Evolutionary conservation across 2,113 vertebrate species (phyloP), one percentile per base, ranked within the genome.

Genomic region (Panthera uncia): DNA sequence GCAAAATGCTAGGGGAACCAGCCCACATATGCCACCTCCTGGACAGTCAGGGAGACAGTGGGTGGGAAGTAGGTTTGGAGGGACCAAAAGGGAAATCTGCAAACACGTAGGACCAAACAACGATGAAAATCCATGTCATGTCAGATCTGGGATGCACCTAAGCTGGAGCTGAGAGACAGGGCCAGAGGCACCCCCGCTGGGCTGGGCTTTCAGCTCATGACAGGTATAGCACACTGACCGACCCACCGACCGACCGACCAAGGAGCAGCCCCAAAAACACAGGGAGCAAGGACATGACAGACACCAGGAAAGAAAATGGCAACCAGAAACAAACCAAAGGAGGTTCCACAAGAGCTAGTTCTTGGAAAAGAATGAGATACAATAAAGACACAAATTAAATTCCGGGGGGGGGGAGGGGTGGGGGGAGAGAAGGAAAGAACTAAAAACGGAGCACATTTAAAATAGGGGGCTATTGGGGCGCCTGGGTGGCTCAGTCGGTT

Each of bases 181-280:
- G 25, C 38, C 21, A 23, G 57, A 61, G 21, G 3, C 38, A 45
- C 25, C 25, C 71, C 12, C 12, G 2, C 6, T 0, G 25, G 25
- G 38, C 38, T 5, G 16, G 29, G 76, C 45, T 50, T 48, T 48
- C 45, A 52, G 10, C 45, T 27, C 38, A 1, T 38, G 13, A 15
- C 73, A 2, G 73, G 29, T 2, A 1, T 25, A 76, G 73, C 6
- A 7, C 41, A 8, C 41, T 15, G 27, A 76, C 0, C 12, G 27
- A 76, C 3, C 14, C 1, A 41, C 41, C 41, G 7, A 1, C 27
- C 3, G 6, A 41, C 11, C 1, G 5, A 55, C 52, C 12, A 4
- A 61, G 13, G 27, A 25, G 80, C 7, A 4, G n/a, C 21, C 33
- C 52, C 1, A 25, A n/a, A 55, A 23, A 61, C 13, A 57, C 7